phyloP scores from a whole-genome alignment of 2,888 invertebrate genomes.

The Neocrepidodera transversa region DNA sequence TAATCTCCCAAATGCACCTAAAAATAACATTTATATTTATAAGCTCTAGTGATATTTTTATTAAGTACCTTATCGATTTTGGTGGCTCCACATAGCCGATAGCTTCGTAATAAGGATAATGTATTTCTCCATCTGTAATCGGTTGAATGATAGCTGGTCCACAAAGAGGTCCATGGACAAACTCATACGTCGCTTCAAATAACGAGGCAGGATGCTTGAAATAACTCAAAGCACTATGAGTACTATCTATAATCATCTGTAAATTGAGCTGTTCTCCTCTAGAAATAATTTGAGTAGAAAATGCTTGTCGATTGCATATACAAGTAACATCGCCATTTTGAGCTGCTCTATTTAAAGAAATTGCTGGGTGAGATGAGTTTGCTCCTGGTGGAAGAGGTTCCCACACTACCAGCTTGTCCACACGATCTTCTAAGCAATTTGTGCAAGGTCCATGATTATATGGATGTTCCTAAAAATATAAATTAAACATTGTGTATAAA shows the following conservation, averaged over 20 bases:
- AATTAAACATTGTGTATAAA: conserved; percentile 2
- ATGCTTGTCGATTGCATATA: conserved; percentile 72
- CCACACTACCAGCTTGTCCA: conserved; percentile 83
- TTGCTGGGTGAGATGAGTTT: conserved; percentile 59
- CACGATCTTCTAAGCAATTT: conserved; percentile 86
- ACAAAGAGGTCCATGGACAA: conserved; percentile 87
- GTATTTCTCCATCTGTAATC: conserved; percentile 84
- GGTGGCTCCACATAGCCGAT: conserved; percentile 72
- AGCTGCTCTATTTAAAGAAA: conserved; percentile 67
- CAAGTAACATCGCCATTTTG: conserved; percentile 77
- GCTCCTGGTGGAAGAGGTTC: conserved; percentile 67
- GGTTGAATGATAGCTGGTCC: conserved; percentile 83
- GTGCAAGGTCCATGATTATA: conserved; percentile 81
- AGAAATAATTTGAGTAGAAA: conserved; percentile 73
- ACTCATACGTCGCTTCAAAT: conserved; percentile 87
- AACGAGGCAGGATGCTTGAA: conserved; percentile 85
- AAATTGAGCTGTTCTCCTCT: conserved; percentile 82
- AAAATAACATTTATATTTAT: no score
- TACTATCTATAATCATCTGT: conserved; percentile 82
- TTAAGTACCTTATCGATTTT: conserved; percentile 67
- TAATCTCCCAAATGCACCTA: conserved; percentile 64
- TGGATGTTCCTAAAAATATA: conserved; percentile 69
- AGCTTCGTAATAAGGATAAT: conserved; percentile 85
- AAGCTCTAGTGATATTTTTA: no score
- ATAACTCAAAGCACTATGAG: conserved; percentile 85